Conservation (phyloP, 2,888 invertebrate species). For the Scaptomyza flava region DNA sequence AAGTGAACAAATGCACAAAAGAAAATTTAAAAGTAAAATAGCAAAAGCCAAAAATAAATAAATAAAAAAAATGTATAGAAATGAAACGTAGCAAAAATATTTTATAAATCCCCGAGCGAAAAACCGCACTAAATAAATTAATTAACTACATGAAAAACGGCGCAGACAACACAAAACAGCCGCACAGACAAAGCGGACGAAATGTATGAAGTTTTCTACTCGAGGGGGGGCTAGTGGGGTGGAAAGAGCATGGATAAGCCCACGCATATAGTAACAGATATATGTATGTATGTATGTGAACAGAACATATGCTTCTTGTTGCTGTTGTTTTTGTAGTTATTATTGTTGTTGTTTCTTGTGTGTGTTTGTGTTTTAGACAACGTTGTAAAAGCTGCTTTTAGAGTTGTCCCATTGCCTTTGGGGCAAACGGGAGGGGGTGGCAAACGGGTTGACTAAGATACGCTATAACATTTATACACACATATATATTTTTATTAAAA, state of each 20-base stretch:
- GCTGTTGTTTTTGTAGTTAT: neutral
- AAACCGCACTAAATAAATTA: slow-evolving; percentile 81
- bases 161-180: slow-evolving; percentile 45
- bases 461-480: slow-evolving; percentile 24
- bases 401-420: slow-evolving; percentile 49
- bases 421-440: slow-evolving; percentile 44
- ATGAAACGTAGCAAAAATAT: slow-evolving; percentile 50
- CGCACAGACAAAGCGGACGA: slow-evolving; percentile 40
- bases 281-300: neutral
- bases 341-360: slow-evolving; percentile 12
- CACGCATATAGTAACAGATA: slow-evolving; percentile 47
- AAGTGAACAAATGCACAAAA: slow-evolving; percentile 24
- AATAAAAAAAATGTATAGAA: slow-evolving; percentile 23
- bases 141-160: slow-evolving; percentile 78
- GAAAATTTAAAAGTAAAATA: slow-evolving; percentile 25
- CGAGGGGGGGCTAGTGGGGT: neutral
- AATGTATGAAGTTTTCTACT: slow-evolving; percentile 28
- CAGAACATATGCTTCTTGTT: slow-evolving; percentile 21
- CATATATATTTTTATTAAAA: slow-evolving; percentile 53
- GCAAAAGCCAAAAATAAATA: neutral
- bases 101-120: slow-evolving; percentile 74
- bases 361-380: slow-evolving; percentile 44
- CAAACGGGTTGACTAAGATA: slow-evolving; percentile 10
- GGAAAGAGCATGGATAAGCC: slow-evolving; percentile 33
- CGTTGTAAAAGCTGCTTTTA: slow-evolving; percentile 55